phyloP scores from a whole-genome alignment of 1,140 invertebrate species.

The Orius laevigatus region DNA sequence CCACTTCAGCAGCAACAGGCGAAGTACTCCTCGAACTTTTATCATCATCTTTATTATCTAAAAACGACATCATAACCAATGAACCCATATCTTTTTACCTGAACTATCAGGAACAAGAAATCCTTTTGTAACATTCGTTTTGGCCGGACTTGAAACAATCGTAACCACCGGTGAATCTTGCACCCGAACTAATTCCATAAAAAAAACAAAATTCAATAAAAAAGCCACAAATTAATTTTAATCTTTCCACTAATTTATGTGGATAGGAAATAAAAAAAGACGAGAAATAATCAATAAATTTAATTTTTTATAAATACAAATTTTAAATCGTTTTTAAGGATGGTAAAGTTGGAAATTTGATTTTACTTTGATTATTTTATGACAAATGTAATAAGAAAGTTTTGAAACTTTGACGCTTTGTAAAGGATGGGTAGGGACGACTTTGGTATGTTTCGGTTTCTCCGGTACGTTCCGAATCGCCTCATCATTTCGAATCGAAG shows the following conservation, averaged over 20 bases:
- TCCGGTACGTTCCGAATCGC: too few species aligned
- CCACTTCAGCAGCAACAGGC: neutral
- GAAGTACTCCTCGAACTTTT: slow-evolving; percentile 5
- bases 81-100: neutral
- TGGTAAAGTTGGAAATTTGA: neutral
- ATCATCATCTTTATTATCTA: neutral
- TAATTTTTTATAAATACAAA: neutral
- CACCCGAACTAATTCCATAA: too few species aligned
- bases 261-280: neutral
- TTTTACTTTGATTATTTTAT: slow-evolving; percentile 4
- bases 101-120: slow-evolving; percentile 14
- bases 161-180: slow-evolving; percentile 6
- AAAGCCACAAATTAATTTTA: neutral
- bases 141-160: slow-evolving; percentile 11
- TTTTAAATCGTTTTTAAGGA: slow-evolving; percentile 2
- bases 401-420: slow-evolving; percentile 3
- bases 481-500: neutral
- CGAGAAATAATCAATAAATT: too few species aligned
- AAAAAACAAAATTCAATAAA: too few species aligned
- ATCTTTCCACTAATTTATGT: neutral
- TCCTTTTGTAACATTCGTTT: slow-evolving; percentile 19
- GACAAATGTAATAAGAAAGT: slow-evolving; percentile 10
- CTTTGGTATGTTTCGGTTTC: too few species aligned
- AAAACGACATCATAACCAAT: neutral
- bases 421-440: neutral